These are phyloP conservation scores for Malurus leucopterus DNA, from an alignment of 2,797 vertebrate genomes.

Conservation along the genomic window DNA sequence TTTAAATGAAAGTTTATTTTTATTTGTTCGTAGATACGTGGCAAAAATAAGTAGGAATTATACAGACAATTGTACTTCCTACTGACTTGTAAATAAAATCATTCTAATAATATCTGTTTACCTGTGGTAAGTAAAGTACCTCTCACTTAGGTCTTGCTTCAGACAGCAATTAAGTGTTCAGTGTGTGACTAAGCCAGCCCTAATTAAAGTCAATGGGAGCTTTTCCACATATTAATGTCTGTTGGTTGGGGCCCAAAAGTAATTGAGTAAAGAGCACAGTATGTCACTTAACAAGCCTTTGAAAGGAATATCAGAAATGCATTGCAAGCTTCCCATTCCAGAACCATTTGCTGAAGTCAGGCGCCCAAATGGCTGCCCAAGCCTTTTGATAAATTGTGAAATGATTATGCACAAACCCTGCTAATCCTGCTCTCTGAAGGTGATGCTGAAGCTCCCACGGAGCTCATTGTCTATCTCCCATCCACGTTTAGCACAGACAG, in stretches of 20 bases:
- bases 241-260: background rate
- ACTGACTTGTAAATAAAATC: background rate
- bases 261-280: background rate
- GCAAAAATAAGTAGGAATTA: background rate
- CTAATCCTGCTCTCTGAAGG: background rate
- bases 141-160: background rate
- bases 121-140: background rate
- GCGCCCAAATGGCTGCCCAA: background rate
- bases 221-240: background rate
- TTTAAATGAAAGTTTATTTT: background rate
- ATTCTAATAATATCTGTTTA: background rate
- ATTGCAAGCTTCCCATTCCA: background rate
- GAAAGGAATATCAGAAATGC: background rate
- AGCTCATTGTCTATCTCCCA: background rate
- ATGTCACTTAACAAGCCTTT: background rate
- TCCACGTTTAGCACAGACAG: background rate
- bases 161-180: slow-evolving; percentile 21
- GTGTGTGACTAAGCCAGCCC: background rate
- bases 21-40: background rate
- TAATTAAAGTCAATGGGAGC: slow-evolving; percentile 36
- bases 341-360: background rate
- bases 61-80: background rate
- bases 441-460: background rate
- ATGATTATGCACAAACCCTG: background rate
- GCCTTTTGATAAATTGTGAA: background rate